Percentiles rank a stretch among this genome's conserved stretches.
These are phyloP conservation scores for Callionymus lyra DNA, from an alignment of 2,113 vertebrate species.

Conservation along the genomic window DNA sequence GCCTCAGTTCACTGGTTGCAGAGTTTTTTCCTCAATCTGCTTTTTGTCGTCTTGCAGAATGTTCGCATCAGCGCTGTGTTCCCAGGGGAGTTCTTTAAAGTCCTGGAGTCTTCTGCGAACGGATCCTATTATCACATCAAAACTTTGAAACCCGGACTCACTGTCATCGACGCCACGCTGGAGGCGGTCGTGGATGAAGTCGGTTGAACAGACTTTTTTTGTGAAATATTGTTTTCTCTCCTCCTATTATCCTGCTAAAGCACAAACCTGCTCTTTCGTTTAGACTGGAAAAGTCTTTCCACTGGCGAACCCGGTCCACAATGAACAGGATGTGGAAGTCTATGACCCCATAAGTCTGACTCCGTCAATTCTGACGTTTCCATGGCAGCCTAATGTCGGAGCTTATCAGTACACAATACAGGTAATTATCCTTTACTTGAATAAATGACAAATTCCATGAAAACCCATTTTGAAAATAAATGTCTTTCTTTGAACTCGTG, in stretches of 20 bases:
- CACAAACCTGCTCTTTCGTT: constrained; percentile 26
- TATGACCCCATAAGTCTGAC: constrained; percentile 80
- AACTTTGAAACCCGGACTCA: constrained; percentile 73
- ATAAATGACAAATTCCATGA: no score
- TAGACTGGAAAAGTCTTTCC: constrained; percentile 74
- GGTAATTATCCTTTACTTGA: constrained; percentile 57
- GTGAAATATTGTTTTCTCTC: no score
- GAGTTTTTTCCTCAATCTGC: neutral
- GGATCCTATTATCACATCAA: constrained; percentile 80
- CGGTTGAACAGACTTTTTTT: constrained; percentile 4
- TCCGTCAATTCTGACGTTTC: constrained; percentile 84
- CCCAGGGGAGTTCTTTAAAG: constrained; percentile 74
- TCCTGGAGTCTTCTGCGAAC: constrained; percentile 79
- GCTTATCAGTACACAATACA: constrained; percentile 85
- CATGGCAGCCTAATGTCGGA: constrained; percentile 90
- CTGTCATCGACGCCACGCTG: constrained; percentile 71
- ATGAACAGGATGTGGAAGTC: constrained; percentile 91
- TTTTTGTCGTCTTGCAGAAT: constrained; percentile 66
- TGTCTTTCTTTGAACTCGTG: no score
- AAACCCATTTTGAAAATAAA: no score
- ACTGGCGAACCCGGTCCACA: constrained; percentile 73
- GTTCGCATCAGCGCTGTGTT: constrained; percentile 73
- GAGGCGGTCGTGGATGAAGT: constrained; percentile 81
- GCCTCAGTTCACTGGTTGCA: no score
- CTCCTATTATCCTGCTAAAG: constrained; percentile 1